A percentile compares a stretch with the other conserved stretches of the same genome.
Conservation (phyloP, 2,797 vertebrate species). For the Lophotriccus pileatus region DNA sequence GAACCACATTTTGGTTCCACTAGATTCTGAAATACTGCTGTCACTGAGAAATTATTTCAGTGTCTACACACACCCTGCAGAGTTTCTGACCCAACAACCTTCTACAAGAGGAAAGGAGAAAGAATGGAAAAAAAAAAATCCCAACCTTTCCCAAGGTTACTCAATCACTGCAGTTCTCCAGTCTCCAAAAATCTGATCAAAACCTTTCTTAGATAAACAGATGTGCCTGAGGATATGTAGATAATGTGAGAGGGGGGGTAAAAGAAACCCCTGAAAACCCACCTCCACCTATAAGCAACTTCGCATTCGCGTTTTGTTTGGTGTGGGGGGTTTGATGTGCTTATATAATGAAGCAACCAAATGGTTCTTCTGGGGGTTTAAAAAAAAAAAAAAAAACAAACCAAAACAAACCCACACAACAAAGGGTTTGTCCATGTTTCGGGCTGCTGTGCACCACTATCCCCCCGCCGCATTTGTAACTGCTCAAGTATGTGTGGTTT, state of each 20-base stretch:
- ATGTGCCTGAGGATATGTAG: neutral
- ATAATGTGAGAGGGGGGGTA: neutral
- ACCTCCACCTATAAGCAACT: neutral
- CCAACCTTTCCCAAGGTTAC: neutral
- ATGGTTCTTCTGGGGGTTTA: neutral
- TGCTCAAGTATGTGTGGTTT: constrained; percentile 76
- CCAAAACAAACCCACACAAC: neutral
- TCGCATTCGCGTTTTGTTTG: neutral
- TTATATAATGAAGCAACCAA: neutral
- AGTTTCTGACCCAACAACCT: constrained; percentile 1
- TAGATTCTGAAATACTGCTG: neutral
- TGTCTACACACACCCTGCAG: neutral
- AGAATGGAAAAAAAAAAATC: neutral
- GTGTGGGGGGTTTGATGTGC: neutral
- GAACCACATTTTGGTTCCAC: neutral
- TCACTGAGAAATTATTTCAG: neutral
- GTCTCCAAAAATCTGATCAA: neutral
- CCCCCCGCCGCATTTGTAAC: constrained; percentile 66
- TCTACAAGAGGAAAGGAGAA: neutral
- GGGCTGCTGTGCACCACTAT: constrained; percentile 40
- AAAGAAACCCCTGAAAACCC: neutral
- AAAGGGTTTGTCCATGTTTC: constrained; percentile 47
- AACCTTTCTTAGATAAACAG: neutral
- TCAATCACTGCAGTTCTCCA: neutral
- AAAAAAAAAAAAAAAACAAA: neutral